phyloP scores from a whole-genome alignment of 1,140 invertebrate genomes.

The Chrysoperla carnea region DNA sequence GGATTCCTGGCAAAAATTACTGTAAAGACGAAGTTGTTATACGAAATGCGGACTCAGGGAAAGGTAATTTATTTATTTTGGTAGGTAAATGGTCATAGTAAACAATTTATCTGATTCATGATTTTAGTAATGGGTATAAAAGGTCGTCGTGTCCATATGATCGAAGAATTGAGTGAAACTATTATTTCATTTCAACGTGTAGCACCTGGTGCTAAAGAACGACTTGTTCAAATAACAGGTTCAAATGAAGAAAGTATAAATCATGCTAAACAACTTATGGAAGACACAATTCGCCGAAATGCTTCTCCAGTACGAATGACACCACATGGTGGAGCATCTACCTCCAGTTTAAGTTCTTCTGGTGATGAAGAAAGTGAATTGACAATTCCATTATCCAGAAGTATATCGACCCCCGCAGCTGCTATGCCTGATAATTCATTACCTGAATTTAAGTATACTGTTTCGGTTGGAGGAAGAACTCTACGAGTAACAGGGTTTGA shows the following conservation, averaged over 20 bases:
- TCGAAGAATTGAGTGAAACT: slow-evolving; percentile 92
- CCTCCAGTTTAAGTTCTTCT: slow-evolving; percentile 49
- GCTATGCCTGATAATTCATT: slow-evolving; percentile 44
- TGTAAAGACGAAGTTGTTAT: slow-evolving; percentile 89
- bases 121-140: slow-evolving; percentile 93
- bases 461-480: slow-evolving; percentile 57
- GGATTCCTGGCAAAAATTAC: slow-evolving; percentile 79
- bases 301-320: slow-evolving; percentile 63
- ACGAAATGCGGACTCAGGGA: slow-evolving; percentile 82
- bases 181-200: slow-evolving; percentile 97
- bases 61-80: slow-evolving; percentile 51
- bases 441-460: slow-evolving; percentile 74
- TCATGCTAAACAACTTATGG: slow-evolving; percentile 77
- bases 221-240: slow-evolving; percentile 83
- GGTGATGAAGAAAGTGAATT: slow-evolving; percentile 48
- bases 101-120: slow-evolving; percentile 1
- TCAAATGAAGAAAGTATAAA: slow-evolving; percentile 80
- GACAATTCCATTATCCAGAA: slow-evolving; percentile 11
- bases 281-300: slow-evolving; percentile 81
- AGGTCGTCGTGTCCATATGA: slow-evolving; percentile 90
- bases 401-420: slow-evolving; percentile 1
- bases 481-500: slow-evolving; percentile 71
- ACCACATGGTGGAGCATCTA: slow-evolving; percentile 42
- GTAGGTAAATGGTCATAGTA: neutral
- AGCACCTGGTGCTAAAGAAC: slow-evolving; percentile 76